Base-by-base conservation (phyloP, 2,797 vertebrate species). In the Telmatherina bonti region DNA sequence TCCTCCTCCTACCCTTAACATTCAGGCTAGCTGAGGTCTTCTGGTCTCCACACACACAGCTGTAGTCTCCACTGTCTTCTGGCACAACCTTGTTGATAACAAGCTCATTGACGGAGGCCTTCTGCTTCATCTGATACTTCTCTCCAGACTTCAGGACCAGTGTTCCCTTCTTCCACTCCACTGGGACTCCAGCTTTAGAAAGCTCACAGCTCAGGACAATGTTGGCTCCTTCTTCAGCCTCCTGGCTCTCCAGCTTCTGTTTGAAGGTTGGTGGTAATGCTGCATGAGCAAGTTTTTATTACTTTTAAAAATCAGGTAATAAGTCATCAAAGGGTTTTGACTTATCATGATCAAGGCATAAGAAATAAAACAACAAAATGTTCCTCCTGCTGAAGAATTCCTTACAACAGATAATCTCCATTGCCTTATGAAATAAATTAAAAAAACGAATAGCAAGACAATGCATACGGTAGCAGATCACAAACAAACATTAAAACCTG, bases 81-180 rank as follows among this genome's bases (percentile, higher is more conserved):
- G 88, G 82, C 75, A 74, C 1, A 61, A 85, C 83, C 27, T 88
- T 84, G 7, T 53, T 85, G 78, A 95, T 86, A 1, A 89, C 33
- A 55, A 95, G 92, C 82, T 95, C 94, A 20, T 85, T 91, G 26
- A 82, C 5, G 33, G 82, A 78, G 20, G 88, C 89, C 27, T 91
- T 92, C 66, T 94, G 92, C 43, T 81, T 95, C 88, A 95, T 87
- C 83, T 91, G 91, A 68, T 93, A 91, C 69, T 92, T 96, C 2
- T 92, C 93, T 49, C 93, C 87, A 38, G 93, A 83, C 53, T 82
- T 89, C 29, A 96, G 90, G 29, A 83, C 27, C 55, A 88, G 65
- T 4, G 84, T 62, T 29, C 90, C 95, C 31, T 90, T 96, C 75
- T 76, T 95, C 96, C 95, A 96, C 86, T 94, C 76, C 53, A 96